Evolutionary conservation across 2,113 vertebrate species (phyloP).

Genomic region (Pseudorectes ferrugineus): DNA sequence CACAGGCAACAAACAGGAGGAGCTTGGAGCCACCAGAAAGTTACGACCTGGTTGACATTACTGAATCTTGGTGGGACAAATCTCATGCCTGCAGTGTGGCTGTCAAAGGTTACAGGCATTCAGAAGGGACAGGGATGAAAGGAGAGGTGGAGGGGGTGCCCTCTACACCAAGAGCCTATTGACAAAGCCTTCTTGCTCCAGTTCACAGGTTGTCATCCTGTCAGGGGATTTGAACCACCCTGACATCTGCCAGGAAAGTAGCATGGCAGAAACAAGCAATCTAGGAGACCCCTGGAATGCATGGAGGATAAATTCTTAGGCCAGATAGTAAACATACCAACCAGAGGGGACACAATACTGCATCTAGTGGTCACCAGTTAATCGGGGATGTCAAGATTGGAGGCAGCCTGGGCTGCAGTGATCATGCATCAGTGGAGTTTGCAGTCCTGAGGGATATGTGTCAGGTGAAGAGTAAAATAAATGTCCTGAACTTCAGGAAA

Average conservation of each 20-base stretch:
- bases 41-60: not conserved
- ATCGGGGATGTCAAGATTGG: not conserved
- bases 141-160: not conserved
- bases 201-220: not conserved
- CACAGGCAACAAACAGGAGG: not conserved
- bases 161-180: not conserved
- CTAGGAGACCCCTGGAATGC: too few species aligned
- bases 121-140: not conserved
- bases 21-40: not conserved
- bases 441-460: not conserved
- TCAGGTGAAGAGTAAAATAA: not conserved
- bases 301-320: not conserved
- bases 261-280: not conserved
- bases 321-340: not conserved
- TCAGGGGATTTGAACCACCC: accelerated
- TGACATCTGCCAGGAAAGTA: too few species aligned
- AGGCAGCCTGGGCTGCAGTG: not conserved
- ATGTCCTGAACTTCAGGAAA: not conserved
- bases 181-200: not conserved
- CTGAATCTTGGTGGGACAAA: not conserved
- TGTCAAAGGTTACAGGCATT: not conserved
- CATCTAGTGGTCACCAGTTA: not conserved
- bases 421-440: not conserved
- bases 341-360: too few species aligned
- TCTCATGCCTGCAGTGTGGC: not conserved